These are phyloP conservation scores for Cirrhinus molitorella DNA, from an alignment of 2,797 vertebrate species.

Conservation along the genomic window DNA sequence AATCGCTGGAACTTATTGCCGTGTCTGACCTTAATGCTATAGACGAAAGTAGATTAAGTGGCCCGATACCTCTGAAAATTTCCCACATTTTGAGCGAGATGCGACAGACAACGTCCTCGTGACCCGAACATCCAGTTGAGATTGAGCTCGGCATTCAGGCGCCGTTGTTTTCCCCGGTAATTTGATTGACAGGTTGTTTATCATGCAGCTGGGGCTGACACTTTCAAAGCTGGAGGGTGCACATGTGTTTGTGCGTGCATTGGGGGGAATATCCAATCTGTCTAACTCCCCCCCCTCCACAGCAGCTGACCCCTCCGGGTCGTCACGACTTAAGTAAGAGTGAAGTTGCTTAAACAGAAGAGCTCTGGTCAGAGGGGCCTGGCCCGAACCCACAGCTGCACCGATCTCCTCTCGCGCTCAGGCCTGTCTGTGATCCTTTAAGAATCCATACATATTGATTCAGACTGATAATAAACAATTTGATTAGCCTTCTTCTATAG, in stretches of 20 bases:
- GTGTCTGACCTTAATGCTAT: conserved; percentile 41
- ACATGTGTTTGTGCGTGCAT: conserved; percentile 57
- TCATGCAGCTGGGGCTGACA: conserved; percentile 71
- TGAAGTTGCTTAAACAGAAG: conserved; percentile 84
- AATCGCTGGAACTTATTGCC: conserved; percentile 47
- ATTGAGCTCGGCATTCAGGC: conserved; percentile 64
- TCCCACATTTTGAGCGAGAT: conserved; percentile 41
- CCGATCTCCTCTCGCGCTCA: conserved; percentile 90
- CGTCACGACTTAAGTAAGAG: conserved; percentile 85
- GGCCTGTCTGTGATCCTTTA: conserved; percentile 96
- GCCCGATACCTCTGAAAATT: conserved; percentile 15
- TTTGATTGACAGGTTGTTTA: conserved; percentile 79
- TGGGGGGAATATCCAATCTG: conserved; percentile 59
- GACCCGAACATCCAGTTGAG: conserved; percentile 53
- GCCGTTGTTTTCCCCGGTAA: conserved; percentile 69
- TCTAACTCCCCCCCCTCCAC: conserved; percentile 40
- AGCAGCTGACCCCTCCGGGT: conserved; percentile 80
- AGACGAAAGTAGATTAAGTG: conserved; percentile 38
- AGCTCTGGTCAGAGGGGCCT: conserved; percentile 73
- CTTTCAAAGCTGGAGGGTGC: conserved; percentile 73
- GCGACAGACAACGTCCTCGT: conserved; percentile 36
- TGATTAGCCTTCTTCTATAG: conserved; percentile 99
- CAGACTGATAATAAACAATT: conserved; percentile 99
- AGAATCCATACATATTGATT: conserved; percentile 99
- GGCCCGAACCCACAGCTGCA: conserved; percentile 79